Evolutionary conservation across 1,140 invertebrate genomes (phyloP).

Genomic region (Antheraea pernyi): DNA sequence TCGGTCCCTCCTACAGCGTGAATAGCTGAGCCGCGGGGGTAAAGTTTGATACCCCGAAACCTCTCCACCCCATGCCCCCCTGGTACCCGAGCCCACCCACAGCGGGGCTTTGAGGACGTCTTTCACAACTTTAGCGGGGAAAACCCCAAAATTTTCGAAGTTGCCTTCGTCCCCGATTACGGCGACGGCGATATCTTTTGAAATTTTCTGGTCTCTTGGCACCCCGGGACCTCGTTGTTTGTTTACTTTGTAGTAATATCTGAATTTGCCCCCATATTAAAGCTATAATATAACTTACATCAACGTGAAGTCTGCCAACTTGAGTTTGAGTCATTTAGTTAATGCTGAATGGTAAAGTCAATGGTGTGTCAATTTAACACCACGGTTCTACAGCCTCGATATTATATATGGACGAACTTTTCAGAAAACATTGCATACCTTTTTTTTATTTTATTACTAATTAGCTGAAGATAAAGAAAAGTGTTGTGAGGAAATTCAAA

Average conservation of each 20-base stretch:
- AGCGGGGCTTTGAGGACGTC: slow-evolving; percentile 69
- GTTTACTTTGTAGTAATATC: background rate
- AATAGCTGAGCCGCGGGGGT: slow-evolving; percentile 63
- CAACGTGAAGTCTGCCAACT: background rate
- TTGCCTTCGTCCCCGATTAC: slow-evolving; percentile 62
- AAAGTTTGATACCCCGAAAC: slow-evolving; percentile 72
- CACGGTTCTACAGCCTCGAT: no score
- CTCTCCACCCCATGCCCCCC: slow-evolving; percentile 54
- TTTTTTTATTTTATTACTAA: no score
- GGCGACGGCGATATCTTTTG: slow-evolving; percentile 69
- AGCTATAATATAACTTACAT: background rate
- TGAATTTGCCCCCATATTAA: background rate
- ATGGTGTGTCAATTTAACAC: no score
- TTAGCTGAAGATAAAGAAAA: no score
- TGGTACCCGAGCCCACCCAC: slow-evolving; percentile 62
- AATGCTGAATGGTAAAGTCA: no score
- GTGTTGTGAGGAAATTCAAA: no score
- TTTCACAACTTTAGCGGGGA: slow-evolving; percentile 73
- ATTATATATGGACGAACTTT: no score
- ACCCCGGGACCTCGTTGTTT: slow-evolving; percentile 7
- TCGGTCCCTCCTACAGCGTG: slow-evolving; percentile 55
- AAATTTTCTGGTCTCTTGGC: slow-evolving; percentile 66
- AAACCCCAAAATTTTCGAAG: slow-evolving; percentile 74
- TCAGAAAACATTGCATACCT: no score
- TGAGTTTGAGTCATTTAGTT: no score